phyloP scores from a whole-genome alignment of 2,888 invertebrate genomes.

The Standfussiana lucernea region DNA sequence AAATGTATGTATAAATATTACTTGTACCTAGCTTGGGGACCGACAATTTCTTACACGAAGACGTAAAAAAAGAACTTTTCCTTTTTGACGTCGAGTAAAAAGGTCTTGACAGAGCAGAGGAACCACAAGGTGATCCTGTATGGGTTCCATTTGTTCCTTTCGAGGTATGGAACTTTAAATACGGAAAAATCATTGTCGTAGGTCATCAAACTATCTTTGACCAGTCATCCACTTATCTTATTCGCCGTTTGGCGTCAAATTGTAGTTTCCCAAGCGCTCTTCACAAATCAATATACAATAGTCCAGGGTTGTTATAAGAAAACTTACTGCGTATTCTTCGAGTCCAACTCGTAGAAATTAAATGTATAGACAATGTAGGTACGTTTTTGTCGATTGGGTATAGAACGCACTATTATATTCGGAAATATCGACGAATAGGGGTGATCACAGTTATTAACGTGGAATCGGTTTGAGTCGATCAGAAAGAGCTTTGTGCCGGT shows the following conservation, averaged over 20 bases:
- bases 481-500: not conserved
- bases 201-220: not conserved
- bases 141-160: not conserved
- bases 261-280: slow-evolving; percentile 30
- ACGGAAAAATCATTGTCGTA: not conserved
- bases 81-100: not conserved
- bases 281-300: slow-evolving; percentile 46
- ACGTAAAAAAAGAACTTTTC: not conserved
- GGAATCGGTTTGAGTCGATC: not conserved
- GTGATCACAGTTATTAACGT: not conserved
- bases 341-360: slow-evolving; percentile 51
- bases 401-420: slow-evolving; percentile 10
- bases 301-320: slow-evolving; percentile 54
- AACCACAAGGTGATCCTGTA: not conserved
- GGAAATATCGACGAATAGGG: not conserved
- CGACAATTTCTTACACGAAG: slow-evolving; percentile 19
- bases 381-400: slow-evolving; percentile 29
- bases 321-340: slow-evolving; percentile 28
- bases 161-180: not conserved
- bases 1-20: slow-evolving; percentile 70
- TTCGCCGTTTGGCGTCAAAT: slow-evolving; percentile 7
- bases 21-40: slow-evolving; percentile 44
- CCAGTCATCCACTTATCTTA: not conserved
- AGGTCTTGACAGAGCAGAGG: not conserved
- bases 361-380: slow-evolving; percentile 50